Percentiles rank a stretch among this genome's conserved stretches.
Evolutionary conservation across 2,797 vertebrate species (phyloP).

Genomic region (Champsocephalus esox): DNA sequence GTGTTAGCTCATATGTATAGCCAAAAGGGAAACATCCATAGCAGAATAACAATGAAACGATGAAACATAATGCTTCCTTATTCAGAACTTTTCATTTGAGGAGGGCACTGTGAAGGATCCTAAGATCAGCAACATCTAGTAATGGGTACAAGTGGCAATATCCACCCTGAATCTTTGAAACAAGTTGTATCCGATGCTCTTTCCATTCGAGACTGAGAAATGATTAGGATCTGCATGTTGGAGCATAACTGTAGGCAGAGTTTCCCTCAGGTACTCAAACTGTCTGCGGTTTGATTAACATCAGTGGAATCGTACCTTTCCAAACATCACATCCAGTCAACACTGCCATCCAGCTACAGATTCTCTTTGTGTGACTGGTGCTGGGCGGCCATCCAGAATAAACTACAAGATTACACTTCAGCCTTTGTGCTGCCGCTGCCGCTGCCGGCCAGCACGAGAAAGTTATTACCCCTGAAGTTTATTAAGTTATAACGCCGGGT

Average conservation of each 20-base stretch:
- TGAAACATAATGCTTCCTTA: neutral
- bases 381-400: slow-evolving; percentile 84
- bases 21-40: neutral
- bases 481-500: slow-evolving; percentile 81
- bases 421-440: slow-evolving; percentile 73
- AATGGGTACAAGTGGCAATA: neutral
- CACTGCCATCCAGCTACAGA: slow-evolving; percentile 47
- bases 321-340: slow-evolving; percentile 38
- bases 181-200: neutral
- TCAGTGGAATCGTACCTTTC: slow-evolving; percentile 16
- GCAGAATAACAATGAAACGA: neutral
- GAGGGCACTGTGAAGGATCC: neutral
- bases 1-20: neutral
- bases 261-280: slow-evolving; percentile 34
- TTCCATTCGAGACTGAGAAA: neutral
- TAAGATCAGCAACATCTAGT: neutral
- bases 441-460: slow-evolving; percentile 65
- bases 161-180: neutral
- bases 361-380: slow-evolving; percentile 56
- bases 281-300: slow-evolving; percentile 31
- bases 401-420: slow-evolving; percentile 81
- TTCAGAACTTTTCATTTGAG: neutral
- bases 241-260: slow-evolving; percentile 1
- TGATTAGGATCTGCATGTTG: slow-evolving; percentile 6
- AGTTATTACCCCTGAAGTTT: slow-evolving; percentile 82